Conservation (phyloP, 1,140 invertebrate genomes). For the Pristionchus pacificus region DNA sequence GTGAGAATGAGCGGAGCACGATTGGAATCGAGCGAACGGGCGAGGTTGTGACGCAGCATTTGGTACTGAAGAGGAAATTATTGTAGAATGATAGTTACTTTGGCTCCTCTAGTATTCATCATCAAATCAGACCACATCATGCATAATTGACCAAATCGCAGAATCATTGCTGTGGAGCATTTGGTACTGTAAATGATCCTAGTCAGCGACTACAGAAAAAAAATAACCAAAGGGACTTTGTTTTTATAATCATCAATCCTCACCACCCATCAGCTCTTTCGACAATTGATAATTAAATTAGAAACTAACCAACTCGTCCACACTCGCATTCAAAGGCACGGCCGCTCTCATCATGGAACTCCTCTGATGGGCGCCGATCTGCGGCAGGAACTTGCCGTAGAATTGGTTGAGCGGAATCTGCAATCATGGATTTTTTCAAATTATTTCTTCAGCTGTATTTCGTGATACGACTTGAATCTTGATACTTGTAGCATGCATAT, state of each 20-base stretch:
- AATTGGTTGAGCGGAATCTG: conserved; percentile 40
- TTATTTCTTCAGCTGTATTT: too few relatives aligned
- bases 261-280: too few relatives aligned
- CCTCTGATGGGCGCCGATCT: conserved; percentile 31
- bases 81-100: not conserved
- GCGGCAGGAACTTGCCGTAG: conserved; percentile 33
- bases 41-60: conserved; percentile 34
- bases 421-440: too few relatives aligned
- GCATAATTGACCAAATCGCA: too few relatives aligned
- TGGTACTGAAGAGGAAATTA: conserved; percentile 12
- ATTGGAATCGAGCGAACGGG: conserved; percentile 37
- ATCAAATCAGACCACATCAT: not conserved
- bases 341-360: conserved; percentile 36
- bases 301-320: conserved; percentile 35
- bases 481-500: too few relatives aligned
- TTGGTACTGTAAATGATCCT: too few relatives aligned
- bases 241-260: too few relatives aligned
- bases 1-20: conserved; percentile 38
- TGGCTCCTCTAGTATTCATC: not conserved
- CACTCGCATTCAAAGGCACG: conserved; percentile 33
- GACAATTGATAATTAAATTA: too few relatives aligned
- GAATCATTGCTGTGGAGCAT: too few relatives aligned
- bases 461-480: too few relatives aligned
- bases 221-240: too few relatives aligned
- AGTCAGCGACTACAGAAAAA: too few relatives aligned